Percentiles rank a stretch among this genome's conserved stretches.
Evolutionary conservation across 2,888 invertebrate species (phyloP).

Genomic region (Linnaemya vulpina): DNA sequence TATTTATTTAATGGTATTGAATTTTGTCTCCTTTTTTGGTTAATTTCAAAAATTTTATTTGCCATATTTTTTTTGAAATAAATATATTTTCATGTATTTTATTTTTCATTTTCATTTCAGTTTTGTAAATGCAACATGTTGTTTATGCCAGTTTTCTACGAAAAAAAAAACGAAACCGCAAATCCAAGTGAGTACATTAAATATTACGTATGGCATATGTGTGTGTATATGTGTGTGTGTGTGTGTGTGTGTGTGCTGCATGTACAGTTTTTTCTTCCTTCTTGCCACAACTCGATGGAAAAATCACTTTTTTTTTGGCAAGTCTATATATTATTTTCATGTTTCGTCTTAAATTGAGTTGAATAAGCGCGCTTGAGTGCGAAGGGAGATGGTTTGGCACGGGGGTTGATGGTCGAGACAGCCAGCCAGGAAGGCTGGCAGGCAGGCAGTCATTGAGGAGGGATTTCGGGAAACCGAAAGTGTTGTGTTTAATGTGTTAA

Average conservation of each 20-base stretch:
- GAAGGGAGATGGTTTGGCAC: neutral
- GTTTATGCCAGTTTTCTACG: slow-evolving; percentile 58
- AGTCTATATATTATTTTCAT: slow-evolving; percentile 47
- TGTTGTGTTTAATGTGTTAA: slow-evolving; percentile 72
- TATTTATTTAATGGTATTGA: slow-evolving; percentile 51
- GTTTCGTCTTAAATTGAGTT: slow-evolving; percentile 54
- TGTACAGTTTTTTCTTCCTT: slow-evolving; percentile 2
- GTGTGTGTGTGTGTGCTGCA: neutral
- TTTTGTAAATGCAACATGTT: slow-evolving; percentile 70
- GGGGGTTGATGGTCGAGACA: neutral
- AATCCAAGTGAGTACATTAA: slow-evolving; percentile 45
- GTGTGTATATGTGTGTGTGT: slow-evolving; percentile 45
- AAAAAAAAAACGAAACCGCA: slow-evolving; percentile 33
- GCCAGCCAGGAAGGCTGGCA: slow-evolving; percentile 17
- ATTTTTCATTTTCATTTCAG: slow-evolving; percentile 40
- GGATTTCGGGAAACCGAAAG: slow-evolving; percentile 58
- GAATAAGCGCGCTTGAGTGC: slow-evolving; percentile 18
- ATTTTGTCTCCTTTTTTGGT: slow-evolving; percentile 67
- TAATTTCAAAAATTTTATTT: slow-evolving; percentile 58
- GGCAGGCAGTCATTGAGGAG: slow-evolving; percentile 57
- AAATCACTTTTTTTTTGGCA: slow-evolving; percentile 57
- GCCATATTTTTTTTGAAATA: slow-evolving; percentile 30
- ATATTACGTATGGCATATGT: neutral
- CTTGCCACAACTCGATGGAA: slow-evolving; percentile 36
- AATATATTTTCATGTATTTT: slow-evolving; percentile 32